Evolutionary conservation across 2,797 vertebrate genomes (phyloP).

Genomic region (Melanotaenia parkinsoni): DNA sequence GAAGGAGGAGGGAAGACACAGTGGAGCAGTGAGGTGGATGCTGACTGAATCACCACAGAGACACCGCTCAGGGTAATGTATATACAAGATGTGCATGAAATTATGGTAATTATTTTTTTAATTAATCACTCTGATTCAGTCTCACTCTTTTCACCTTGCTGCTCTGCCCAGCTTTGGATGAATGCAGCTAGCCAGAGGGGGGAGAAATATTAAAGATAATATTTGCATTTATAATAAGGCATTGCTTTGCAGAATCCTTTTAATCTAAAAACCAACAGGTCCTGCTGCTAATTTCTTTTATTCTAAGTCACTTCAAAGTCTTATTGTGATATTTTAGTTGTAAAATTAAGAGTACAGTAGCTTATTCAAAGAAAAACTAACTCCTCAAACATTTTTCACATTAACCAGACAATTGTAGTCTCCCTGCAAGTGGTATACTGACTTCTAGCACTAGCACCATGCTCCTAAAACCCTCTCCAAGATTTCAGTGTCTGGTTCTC

Average conservation of each 20-base stretch:
- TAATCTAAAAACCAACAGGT: slow-evolving; percentile 50
- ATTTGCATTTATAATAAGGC: slow-evolving; percentile 22
- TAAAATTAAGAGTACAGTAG: not conserved
- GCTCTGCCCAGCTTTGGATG: slow-evolving; percentile 29
- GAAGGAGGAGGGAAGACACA: not conserved
- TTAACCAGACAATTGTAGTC: slow-evolving; percentile 15
- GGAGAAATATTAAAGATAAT: slow-evolving; percentile 27
- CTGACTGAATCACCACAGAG: slow-evolving; percentile 56
- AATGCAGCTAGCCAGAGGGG: slow-evolving; percentile 11
- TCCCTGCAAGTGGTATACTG: slow-evolving; percentile 19
- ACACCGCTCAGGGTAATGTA: slow-evolving; percentile 44
- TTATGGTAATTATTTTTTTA: slow-evolving; percentile 1
- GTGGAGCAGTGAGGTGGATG: slow-evolving; percentile 29
- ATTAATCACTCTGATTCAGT: slow-evolving; percentile 9
- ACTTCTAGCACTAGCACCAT: slow-evolving; percentile 38
- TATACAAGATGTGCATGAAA: slow-evolving; percentile 23
- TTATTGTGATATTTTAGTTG: not conserved
- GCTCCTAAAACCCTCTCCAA: slow-evolving; percentile 32
- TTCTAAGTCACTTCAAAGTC: not conserved
- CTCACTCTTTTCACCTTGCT: slow-evolving; percentile 25
- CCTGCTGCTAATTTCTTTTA: slow-evolving; percentile 1
- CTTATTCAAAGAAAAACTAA: slow-evolving; percentile 10
- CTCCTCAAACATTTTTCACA: slow-evolving; percentile 14
- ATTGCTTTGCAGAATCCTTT: slow-evolving; percentile 20
- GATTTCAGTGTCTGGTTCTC: slow-evolving; percentile 40